Percentiles rank a stretch among this genome's conserved stretches.
Evolutionary conservation across 2,888 invertebrate genomes (phyloP).

Genomic region (Chrysolina americana): DNA sequence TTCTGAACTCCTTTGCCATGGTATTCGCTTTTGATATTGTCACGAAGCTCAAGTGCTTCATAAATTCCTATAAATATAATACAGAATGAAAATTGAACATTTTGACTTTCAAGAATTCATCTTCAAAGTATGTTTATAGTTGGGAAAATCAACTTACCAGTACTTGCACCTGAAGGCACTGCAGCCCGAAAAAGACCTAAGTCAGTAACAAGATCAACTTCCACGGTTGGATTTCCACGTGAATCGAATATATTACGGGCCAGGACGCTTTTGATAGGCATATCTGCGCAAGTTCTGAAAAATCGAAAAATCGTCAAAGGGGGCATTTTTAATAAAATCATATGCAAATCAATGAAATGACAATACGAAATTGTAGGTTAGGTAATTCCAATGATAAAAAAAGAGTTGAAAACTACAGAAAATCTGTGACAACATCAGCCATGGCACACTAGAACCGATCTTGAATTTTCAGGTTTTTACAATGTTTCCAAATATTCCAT

Average conservation of each 20-base stretch:
- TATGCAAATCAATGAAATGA: background rate
- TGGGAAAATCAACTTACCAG: constrained; percentile 71
- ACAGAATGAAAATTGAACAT: background rate
- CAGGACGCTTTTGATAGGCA: constrained; percentile 93
- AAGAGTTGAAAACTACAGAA: constrained; percentile 9
- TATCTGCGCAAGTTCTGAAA: constrained; percentile 64
- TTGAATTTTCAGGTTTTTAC: background rate
- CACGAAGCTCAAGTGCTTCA: constrained; percentile 97
- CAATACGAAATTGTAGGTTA: constrained; percentile 2
- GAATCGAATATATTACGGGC: constrained; percentile 99
- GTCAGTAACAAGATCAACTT: constrained; percentile 88
- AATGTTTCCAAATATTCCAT: constrained; percentile 1
- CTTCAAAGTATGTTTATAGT: background rate
- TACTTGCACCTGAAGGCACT: constrained; percentile 98
- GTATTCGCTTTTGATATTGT: constrained; percentile 90
- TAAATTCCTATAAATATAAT: constrained; percentile 81
- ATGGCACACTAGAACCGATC: background rate
- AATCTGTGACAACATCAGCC: background rate
- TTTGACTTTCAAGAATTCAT: too few species aligned
- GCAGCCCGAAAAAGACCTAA: constrained; percentile 92
- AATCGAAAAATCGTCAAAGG: constrained; percentile 6
- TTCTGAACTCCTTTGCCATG: constrained; percentile 97
- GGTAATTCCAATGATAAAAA: background rate
- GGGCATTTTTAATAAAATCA: constrained; percentile 22
- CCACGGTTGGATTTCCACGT: constrained; percentile 99